Evolutionary conservation across 1,140 invertebrate species (phyloP), one percentile per base, ranked within the genome.

Genomic region (Battus philenor): DNA sequence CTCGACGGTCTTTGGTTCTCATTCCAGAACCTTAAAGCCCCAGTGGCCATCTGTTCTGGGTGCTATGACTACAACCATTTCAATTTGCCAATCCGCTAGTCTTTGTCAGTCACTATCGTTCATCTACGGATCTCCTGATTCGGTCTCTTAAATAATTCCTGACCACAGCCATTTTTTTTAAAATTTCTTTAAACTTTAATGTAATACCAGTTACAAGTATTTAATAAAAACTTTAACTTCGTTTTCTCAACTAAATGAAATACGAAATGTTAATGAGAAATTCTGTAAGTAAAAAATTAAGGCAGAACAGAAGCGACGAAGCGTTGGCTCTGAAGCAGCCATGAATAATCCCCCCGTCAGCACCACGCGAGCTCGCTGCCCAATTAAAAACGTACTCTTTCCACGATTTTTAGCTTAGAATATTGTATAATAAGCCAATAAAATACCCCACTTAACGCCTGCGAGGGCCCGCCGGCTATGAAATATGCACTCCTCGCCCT

Each of bases 341-440:
- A 85, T 85, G 80, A 85, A 85, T 85, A 80, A 85, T 68, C 68
- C 66, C 39, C 56, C 64, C 69, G 80, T 84, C 80, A 84, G 51
- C 50, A 54, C 61, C 80, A 85, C 70, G 72, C 80, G 62, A 80
- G 67, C 77, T 65, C 61, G 50, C 64, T 68, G 73, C 77, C 76
- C 80, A 84, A 84, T 84, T 84, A 84, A 84, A 84, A 84, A 79
- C 76, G 70, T 82, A 79, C 80, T 84, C 80, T 80, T 78, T 81
- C 69, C 71, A 80, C 72, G 72, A 84, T 76, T 82, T 81, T 84
- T 78, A 84, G 80, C 77, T 84, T 79, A 84, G 80, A 80, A 81
- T 84, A 81, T 84, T 78, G 80, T 79, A 84, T 84, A 84, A 84
- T 84, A 84, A 84, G 70, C 77, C 80, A 71, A 84, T 84, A 84